Evolutionary conservation across 2,113 vertebrate genomes (phyloP), one percentile per base, ranked within the genome.

Genomic region (Sporophila hypoxantha): DNA sequence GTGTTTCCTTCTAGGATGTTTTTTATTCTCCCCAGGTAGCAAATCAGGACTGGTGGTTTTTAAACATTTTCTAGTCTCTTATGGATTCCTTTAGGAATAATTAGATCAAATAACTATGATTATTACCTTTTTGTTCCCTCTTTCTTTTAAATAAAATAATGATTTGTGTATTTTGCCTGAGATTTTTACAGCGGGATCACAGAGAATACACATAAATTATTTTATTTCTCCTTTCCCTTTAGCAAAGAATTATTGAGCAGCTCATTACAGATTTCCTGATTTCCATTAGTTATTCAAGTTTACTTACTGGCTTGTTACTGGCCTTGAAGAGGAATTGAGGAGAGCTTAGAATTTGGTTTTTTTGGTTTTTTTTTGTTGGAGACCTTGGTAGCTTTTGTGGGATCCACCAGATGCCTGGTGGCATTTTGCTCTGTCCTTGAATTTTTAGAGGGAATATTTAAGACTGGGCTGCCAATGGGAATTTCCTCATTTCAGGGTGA

Each of bases 21-120:
- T 92, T 95, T 94, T 91, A 70, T 83, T 92, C 90, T 96, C 91
- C 82, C 90, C 78, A 93, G 94, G 94, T 95, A 93, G 94, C 68
- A 92, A 67, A 93, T 92, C 42, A 85, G 85, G 90, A 82, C 64
- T 88, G 75, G 71, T 66, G 52, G 34, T 29, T 86, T 90, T 91
- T 81, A 69, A 89, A 46, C 83, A 46, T 89, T 85, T 91, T 86
- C 47, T 90, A 90, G 80, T 76, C 71, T 90, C 82, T 93, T 90
- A 85, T 82, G 85, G 85, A 92, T 93, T 96, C 90, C 95, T 94
- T 85, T 76, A 94, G 93, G 93, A 93, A 91, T 96, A 96, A 94
- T 95, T 96, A 94, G 82, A 93, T 80, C 66, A 69, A 95, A 56
- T 87, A 95, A 86, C 87, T 93, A 77, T 88, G 88, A 80, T 84